Conservation (phyloP, 2,888 invertebrate genomes). For the Gandaritis pyraliata region DNA sequence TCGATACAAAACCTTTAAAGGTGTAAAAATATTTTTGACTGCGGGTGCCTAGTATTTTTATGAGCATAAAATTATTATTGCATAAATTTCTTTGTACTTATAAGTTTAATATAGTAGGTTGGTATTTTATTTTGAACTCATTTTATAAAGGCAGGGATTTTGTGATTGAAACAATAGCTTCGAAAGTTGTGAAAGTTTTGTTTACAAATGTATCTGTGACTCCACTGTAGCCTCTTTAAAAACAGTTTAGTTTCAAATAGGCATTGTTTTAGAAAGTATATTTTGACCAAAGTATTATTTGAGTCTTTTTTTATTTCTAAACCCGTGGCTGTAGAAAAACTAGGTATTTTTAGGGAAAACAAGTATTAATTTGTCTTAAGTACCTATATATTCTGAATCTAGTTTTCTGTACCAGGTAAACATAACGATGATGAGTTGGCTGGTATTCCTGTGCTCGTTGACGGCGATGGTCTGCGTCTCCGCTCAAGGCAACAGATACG, state of each 20-base stretch:
- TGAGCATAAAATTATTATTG: too few relatives aligned
- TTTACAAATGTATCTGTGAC: slow-evolving; percentile 18
- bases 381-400: too few relatives aligned
- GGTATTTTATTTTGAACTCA: background rate
- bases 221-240: background rate
- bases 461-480: slow-evolving; percentile 67
- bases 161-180: slow-evolving; percentile 21
- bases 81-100: too few relatives aligned
- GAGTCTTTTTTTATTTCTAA: too few relatives aligned
- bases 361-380: too few relatives aligned
- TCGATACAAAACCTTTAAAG: too few relatives aligned
- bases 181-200: slow-evolving; percentile 33
- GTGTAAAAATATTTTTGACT: too few relatives aligned
- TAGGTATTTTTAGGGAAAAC: too few relatives aligned
- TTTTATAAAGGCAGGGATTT: background rate
- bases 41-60: too few relatives aligned
- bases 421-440: slow-evolving; percentile 62
- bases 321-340: too few relatives aligned
- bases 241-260: background rate
- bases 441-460: slow-evolving; percentile 61
- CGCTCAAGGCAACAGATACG: slow-evolving; percentile 67
- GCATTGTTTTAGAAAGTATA: background rate
- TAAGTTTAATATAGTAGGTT: too few relatives aligned
- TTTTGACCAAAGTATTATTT: too few relatives aligned
- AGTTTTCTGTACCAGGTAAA: slow-evolving; percentile 41